Evolutionary conservation across 1,140 invertebrate genomes (phyloP).

Genomic region (Prorops nasuta): DNA sequence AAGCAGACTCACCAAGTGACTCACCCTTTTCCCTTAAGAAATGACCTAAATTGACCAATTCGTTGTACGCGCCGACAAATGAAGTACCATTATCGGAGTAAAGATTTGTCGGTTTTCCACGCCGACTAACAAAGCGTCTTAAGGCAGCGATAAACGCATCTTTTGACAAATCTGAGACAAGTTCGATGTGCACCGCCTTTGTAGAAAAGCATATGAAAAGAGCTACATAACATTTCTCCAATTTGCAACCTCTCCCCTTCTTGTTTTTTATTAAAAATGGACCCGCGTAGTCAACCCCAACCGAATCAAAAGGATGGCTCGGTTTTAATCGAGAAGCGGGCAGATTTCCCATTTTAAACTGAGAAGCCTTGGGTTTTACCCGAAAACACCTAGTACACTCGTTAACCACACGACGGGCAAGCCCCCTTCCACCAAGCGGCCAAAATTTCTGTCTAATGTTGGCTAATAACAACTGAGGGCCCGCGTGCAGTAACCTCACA

Average conservation of each 20-base stretch:
- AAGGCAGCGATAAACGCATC: too few relatives aligned
- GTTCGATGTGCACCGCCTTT: conserved; percentile 40
- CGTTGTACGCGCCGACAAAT: too few relatives aligned
- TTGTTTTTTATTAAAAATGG: conserved; percentile 7
- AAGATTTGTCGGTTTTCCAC: too few relatives aligned
- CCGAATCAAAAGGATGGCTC: conserved; percentile 4
- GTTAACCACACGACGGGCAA: conserved; percentile 14
- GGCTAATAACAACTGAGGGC: conserved; percentile 13
- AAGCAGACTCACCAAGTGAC: too few relatives aligned
- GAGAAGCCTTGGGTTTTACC: not conserved
- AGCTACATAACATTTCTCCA: conserved; percentile 3
- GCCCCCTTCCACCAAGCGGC: conserved; percentile 13
- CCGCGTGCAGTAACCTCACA: conserved; percentile 22
- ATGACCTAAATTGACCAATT: too few relatives aligned
- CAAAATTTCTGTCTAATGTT: conserved; percentile 16
- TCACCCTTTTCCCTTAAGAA: too few relatives aligned
- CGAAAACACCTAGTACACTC: conserved; percentile 18
- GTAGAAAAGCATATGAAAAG: conserved; percentile 37
- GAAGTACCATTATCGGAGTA: too few relatives aligned
- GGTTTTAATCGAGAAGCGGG: conserved; percentile 7
- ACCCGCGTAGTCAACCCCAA: conserved; percentile 16
- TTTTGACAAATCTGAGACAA: too few relatives aligned
- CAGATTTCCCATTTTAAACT: conserved; percentile 25
- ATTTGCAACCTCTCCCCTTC: not conserved
- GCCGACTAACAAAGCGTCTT: too few relatives aligned